Evolutionary conservation across 1,140 invertebrate genomes (phyloP), one percentile per base, ranked within the genome.

Genomic region (Pinna nobilis): DNA sequence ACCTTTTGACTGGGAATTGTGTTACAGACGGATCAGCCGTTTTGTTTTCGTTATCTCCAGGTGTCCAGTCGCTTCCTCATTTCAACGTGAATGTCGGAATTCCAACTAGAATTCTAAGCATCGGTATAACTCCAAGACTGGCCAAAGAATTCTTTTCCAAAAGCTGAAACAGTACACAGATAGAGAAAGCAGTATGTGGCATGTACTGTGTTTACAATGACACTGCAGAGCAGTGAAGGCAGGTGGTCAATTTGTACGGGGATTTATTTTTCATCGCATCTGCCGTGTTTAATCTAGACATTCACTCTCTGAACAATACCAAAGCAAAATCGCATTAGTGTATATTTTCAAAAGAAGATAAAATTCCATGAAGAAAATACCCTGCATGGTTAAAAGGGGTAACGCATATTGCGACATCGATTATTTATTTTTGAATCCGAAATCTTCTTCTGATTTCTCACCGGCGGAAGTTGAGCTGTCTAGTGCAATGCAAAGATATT

Each of bases 401-500:
- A 73, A 28, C 73, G 73, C 51, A 53, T 50, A 3, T 23, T 18
- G 57, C 68, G 39, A 33, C 37, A n/a, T 30, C 41, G n/a, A 28
- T 25, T 4, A 32, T 23, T 11, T 97, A 98, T 90, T 91, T 94
- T 55, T 92, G 93, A 32, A n/a, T n/a, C n/a, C n/a, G n/a, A n/a
- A n/a, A n/a, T n/a, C n/a, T n/a, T n/a, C n/a, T n/a, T n/a, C n/a
- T n/a, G n/a, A n/a, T n/a, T n/a, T n/a, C n/a, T n/a, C n/a, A n/a
- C n/a, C n/a, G n/a, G n/a, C n/a, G n/a, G n/a, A n/a, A n/a, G n/a
- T n/a, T n/a, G n/a, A n/a, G n/a, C 91, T 98, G 15, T 94, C 96
- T 0, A 95, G 97, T 88, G 94, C 94, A 68, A 94, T 97, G 65
- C 91, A 92, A n/a, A n/a, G 94, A 28, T 97, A 96, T 85, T 94